phyloP scores from a whole-genome alignment of 2,113 vertebrate genomes.

The Stegastes partitus region DNA sequence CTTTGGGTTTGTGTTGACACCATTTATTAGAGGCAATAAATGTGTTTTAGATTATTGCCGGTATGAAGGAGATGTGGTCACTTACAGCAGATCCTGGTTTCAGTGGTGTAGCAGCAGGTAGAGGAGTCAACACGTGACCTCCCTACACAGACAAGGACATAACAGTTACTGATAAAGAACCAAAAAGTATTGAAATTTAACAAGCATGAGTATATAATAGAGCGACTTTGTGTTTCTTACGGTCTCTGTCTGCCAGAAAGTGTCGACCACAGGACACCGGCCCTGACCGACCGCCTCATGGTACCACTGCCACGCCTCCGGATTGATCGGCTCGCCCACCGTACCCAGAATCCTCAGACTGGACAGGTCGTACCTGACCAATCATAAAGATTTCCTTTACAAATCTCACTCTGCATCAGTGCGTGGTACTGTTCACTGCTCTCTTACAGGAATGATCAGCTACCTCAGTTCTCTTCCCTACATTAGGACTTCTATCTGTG shows the following conservation, averaged over 20 bases:
- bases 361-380: constrained; percentile 83
- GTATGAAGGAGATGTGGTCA: constrained; percentile 2
- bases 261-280: constrained; percentile 86
- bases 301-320: constrained; percentile 89
- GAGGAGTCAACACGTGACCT: constrained; percentile 86
- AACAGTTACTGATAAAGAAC: too few relatives aligned
- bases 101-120: constrained; percentile 86
- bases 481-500: background rate
- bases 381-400: background rate
- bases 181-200: background rate
- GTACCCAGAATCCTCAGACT: constrained; percentile 86
- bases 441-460: background rate
- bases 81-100: constrained; percentile 89
- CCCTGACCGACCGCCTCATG: constrained; percentile 83
- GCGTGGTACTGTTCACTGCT: background rate
- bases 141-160: constrained; percentile 73
- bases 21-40: background rate
- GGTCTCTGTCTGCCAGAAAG: constrained; percentile 90
- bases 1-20: too few relatives aligned
- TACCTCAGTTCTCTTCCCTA: too few relatives aligned
- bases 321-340: constrained; percentile 89
- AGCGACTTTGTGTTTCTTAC: constrained; percentile 61
- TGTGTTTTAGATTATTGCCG: too few relatives aligned
- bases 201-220: background rate
- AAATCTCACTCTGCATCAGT: background rate